Percentiles rank a stretch among this genome's conserved stretches.
Evolutionary conservation across 1,140 invertebrate species (phyloP).

Genomic region (Drosophila pallidifrons): DNA sequence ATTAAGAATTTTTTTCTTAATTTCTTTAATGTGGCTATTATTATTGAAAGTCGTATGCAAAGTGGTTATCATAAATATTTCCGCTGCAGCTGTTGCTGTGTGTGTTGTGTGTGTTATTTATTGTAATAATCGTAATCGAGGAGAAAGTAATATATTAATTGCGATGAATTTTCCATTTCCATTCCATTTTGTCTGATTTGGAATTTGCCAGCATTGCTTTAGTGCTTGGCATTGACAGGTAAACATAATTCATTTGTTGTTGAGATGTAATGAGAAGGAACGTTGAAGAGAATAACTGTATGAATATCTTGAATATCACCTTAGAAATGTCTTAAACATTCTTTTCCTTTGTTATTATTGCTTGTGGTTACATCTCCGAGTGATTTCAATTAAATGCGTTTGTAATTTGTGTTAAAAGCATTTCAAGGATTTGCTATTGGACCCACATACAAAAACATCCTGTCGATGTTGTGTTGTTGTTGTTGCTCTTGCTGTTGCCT

Average conservation of each 20-base stretch:
- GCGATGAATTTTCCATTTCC: conserved; percentile 48
- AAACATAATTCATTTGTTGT: not conserved
- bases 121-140: too few species aligned
- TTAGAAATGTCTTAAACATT: not conserved
- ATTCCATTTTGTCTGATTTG: too few species aligned
- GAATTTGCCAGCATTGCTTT: conserved; percentile 26
- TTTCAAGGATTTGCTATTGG: conserved; percentile 60
- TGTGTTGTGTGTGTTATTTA: too few species aligned
- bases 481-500: not conserved
- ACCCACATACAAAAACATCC: conserved; percentile 5
- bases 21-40: too few species aligned
- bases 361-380: not conserved
- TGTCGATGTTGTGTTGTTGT: not conserved
- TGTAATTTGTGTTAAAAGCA: conserved; percentile 68
- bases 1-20: too few species aligned
- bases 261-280: not conserved
- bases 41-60: too few species aligned
- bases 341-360: not conserved
- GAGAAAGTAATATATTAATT: conserved; percentile 25
- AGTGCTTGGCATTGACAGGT: not conserved
- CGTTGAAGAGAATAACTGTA: not conserved
- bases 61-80: not conserved
- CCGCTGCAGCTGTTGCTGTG: too few species aligned
- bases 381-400: not conserved
- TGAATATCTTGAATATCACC: not conserved